A percentile compares a stretch with the other conserved stretches of the same genome.
These are phyloP conservation scores for Alethe castanea DNA, from an alignment of 2,113 vertebrate species.

Conservation along the genomic window DNA sequence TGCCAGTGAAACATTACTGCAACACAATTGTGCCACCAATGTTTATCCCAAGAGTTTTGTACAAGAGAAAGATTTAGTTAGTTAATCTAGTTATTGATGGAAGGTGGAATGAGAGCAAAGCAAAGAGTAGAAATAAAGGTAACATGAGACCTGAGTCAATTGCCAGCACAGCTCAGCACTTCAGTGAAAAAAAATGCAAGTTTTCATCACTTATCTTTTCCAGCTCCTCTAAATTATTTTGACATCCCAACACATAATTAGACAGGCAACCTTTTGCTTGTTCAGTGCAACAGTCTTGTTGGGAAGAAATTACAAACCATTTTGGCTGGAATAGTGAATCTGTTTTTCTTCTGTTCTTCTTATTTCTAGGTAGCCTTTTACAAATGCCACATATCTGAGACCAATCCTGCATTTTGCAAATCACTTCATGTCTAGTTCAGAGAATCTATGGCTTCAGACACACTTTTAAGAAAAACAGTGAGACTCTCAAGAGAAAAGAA, in stretches of 20 bases:
- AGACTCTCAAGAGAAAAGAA: background rate
- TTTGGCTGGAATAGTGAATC: background rate
- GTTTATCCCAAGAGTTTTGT: background rate
- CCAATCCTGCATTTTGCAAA: background rate
- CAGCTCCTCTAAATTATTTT: background rate
- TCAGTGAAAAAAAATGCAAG: background rate
- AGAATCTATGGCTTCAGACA: background rate
- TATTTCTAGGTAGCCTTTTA: background rate
- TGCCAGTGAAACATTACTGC: background rate
- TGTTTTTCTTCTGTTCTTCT: background rate
- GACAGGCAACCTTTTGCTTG: background rate
- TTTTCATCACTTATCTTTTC: background rate
- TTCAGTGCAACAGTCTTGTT: background rate
- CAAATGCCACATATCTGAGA: background rate
- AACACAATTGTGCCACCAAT: background rate
- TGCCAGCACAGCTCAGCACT: background rate
- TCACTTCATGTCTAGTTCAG: background rate
- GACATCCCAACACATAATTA: background rate
- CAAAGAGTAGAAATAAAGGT: background rate
- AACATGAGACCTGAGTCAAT: background rate
- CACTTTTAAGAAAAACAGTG: background rate
- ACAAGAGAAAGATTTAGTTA: background rate
- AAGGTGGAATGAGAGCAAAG: background rate
- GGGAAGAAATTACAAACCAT: background rate
- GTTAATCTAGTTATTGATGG: background rate